Conservation (phyloP, 2,797 vertebrate genomes). For the Melanotaenia parkinsoni region DNA sequence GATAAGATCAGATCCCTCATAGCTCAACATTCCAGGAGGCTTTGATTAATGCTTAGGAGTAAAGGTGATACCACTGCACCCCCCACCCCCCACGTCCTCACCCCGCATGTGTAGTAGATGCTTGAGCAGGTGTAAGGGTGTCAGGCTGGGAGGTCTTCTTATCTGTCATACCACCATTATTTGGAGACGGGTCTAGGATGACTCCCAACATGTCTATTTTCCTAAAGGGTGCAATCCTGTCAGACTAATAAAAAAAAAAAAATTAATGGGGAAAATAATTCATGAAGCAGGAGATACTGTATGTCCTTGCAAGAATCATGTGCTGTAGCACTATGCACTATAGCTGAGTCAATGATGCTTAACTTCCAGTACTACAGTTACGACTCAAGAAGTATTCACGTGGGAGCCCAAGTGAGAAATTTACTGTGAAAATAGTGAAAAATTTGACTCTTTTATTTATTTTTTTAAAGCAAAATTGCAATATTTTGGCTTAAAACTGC, state of each 20-base stretch:
- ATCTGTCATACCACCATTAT: constrained; percentile 37
- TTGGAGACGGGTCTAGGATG: constrained; percentile 10
- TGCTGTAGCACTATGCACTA: background rate
- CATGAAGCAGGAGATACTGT: background rate
- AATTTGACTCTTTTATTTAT: background rate
- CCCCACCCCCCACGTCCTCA: no score
- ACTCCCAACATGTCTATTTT: constrained; percentile 17
- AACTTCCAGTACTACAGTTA: background rate
- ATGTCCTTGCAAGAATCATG: background rate
- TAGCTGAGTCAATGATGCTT: background rate
- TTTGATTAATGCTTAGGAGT: constrained; percentile 50
- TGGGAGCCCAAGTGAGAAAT: background rate
- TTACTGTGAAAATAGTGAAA: background rate
- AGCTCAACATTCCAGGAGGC: constrained; percentile 55
- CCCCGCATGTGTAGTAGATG: constrained; percentile 33
- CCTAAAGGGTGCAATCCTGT: background rate
- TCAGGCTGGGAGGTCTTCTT: constrained; percentile 52
- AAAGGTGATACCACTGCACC: constrained; percentile 25
- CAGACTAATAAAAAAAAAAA: background rate
- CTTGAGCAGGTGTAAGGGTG: constrained; percentile 54
- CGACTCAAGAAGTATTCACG: background rate
- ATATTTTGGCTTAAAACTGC: background rate
- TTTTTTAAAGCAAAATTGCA: background rate
- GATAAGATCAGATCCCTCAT: constrained; percentile 46
- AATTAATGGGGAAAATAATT: constrained; percentile 7